These are phyloP conservation scores for Drosophila tani DNA, from an alignment of 1,140 invertebrate species.

Conservation along the genomic window DNA sequence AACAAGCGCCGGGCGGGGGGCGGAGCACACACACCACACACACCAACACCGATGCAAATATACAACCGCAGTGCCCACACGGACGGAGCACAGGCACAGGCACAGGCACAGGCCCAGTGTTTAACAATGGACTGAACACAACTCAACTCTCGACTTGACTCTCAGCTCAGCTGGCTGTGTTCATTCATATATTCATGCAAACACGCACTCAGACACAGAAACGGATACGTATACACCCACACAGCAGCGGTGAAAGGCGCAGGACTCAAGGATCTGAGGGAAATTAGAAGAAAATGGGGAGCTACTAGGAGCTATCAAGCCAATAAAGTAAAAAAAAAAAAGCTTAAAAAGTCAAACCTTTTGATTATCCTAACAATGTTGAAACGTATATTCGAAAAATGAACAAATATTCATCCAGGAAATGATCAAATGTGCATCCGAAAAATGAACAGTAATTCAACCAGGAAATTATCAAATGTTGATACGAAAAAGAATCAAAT, in stretches of 20 bases:
- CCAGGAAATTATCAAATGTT: too few species aligned
- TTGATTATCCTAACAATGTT: neutral
- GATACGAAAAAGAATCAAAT: too few species aligned
- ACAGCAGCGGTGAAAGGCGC: conserved; percentile 26
- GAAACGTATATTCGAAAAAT: neutral
- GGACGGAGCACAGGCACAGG: conserved; percentile 13
- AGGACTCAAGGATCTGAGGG: neutral
- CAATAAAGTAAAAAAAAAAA: too few species aligned
- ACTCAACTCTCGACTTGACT: conserved; percentile 62
- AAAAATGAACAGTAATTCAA: too few species aligned
- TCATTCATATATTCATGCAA: conserved; percentile 71
- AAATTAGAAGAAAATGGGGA: neutral
- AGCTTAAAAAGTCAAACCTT: too few species aligned
- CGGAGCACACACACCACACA: conserved; percentile 28
- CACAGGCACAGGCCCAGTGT: conserved; percentile 39
- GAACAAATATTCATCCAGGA: neutral
- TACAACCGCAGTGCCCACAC: conserved; percentile 40
- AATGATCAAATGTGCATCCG: too few species aligned
- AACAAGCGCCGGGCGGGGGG: conserved; percentile 43
- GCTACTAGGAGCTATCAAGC: neutral
- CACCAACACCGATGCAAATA: conserved; percentile 21
- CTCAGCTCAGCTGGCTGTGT: conserved; percentile 60
- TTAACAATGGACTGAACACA: conserved; percentile 70
- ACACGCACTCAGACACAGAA: conserved; percentile 37
- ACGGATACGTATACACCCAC: conserved; percentile 12